Base-by-base conservation (phyloP, 2,888 invertebrate species). In the Linnaemya vulpina region DNA sequence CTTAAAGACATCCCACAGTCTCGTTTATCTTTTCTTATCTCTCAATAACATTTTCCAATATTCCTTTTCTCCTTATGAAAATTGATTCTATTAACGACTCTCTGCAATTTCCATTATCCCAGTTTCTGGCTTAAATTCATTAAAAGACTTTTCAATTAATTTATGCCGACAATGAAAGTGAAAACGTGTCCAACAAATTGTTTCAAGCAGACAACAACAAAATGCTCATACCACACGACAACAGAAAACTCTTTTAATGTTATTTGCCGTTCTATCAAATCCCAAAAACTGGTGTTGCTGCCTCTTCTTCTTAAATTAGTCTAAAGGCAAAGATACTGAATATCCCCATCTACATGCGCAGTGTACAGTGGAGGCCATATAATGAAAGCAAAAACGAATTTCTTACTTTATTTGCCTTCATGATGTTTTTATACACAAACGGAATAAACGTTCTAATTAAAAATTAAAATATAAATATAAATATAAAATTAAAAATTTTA, bases 51-150 rank as follows among this genome's bases (percentile, higher is more conserved):
- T 62, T 63, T 51, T 51, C 20, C 51, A 51, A 3, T 20, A 20
- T 51, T 11, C 51, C 20, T 53, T 53, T 25, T 22, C 11, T 5
- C 30, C 30, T 38, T 49, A 51, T 22, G 10, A 2, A 46, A 60
- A 60, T 49, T 58, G 13, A 25, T 17, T 62, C 22, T 13, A 62
- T 62, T 38, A 38, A 74, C 22, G 62, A 10, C 49, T 13, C 7
- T n/a, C 17, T 10, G 7, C 13, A 62, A 60, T 60, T 46, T 58
- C 20, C 8, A 22, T 73, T 46, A n/a, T 22, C 20, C n/a, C n/a
- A 62, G 38, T 38, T 62, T 38, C 25, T 51, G 38, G 51, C 22
- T 74, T 74, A 74, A 62, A 74, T 62, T 62, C 49, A 74, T 74
- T 74, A 20, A 20, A 49, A 60, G 9, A 73, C 35, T 60, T 30